These are phyloP conservation scores for Synergus japonicus DNA, from an alignment of 2,888 invertebrate species.

Conservation along the genomic window DNA sequence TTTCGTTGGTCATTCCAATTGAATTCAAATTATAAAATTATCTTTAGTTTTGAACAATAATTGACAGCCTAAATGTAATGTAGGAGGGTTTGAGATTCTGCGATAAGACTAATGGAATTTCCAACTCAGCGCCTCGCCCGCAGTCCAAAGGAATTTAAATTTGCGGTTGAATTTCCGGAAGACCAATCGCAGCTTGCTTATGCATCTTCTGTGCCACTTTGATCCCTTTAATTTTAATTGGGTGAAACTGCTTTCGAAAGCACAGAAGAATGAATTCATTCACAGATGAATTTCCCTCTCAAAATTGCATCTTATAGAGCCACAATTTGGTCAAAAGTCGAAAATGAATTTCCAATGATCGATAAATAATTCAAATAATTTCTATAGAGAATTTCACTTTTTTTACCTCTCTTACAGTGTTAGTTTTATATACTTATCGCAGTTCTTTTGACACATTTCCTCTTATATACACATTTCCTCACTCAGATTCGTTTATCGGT, in stretches of 20 bases:
- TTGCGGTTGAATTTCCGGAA: conserved; percentile 33
- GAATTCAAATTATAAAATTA: neutral
- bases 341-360: no score
- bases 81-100: conserved; percentile 19
- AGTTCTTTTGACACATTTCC: neutral
- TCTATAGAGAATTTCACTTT: no score
- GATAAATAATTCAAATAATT: no score
- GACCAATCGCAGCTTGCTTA: conserved; percentile 23
- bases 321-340: no score
- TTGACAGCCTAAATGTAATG: neutral
- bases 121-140: conserved; percentile 22
- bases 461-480: neutral
- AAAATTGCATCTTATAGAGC: no score
- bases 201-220: conserved; percentile 32
- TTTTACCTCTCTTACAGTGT: neutral
- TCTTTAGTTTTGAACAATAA: conserved; percentile 17
- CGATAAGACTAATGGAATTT: conserved; percentile 36
- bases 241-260: conserved; percentile 21
- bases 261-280: neutral
- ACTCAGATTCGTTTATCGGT: neutral
- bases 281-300: neutral
- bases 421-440: neutral
- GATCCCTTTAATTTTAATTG: conserved; percentile 33
- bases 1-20: neutral
- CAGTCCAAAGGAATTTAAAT: conserved; percentile 27